A percentile compares a stretch with the other conserved stretches of the same genome.
phyloP scores from a whole-genome alignment of 2,797 vertebrate species.

The Argentina silus region DNA sequence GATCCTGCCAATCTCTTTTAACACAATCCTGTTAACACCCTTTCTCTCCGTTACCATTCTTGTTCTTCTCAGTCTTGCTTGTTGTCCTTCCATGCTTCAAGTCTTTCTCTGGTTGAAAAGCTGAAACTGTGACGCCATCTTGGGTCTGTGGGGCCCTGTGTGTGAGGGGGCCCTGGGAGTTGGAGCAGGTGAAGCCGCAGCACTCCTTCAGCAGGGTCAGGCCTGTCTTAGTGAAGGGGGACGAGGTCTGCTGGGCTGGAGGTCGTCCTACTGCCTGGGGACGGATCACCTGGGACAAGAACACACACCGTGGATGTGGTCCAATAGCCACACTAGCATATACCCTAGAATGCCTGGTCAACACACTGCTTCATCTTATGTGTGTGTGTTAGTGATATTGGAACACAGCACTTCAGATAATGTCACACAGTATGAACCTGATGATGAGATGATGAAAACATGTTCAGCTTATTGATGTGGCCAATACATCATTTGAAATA shows the following conservation, averaged over 20 bases:
- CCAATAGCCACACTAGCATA: too few relatives aligned
- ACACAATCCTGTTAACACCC: constrained; percentile 4
- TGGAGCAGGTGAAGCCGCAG: constrained; percentile 88
- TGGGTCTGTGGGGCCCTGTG: constrained; percentile 20
- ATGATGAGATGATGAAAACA: too few relatives aligned
- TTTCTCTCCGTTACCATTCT: constrained; percentile 7
- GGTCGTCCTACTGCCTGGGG: constrained; percentile 67
- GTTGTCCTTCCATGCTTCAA: constrained; percentile 26
- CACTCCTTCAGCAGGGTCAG: constrained; percentile 88
- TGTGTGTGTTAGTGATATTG: background rate
- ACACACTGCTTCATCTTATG: too few relatives aligned
- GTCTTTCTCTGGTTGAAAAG: constrained; percentile 40
- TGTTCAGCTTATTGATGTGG: too few relatives aligned
- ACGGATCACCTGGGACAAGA: constrained; percentile 33
- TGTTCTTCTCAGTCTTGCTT: background rate
- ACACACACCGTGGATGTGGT: background rate
- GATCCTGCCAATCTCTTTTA: background rate
- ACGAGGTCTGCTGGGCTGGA: constrained; percentile 77
- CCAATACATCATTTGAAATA: too few relatives aligned
- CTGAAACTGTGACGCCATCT: constrained; percentile 37
- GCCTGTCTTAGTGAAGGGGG: constrained; percentile 82
- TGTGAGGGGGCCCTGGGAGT: background rate
- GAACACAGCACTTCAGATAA: background rate
- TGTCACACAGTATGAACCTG: background rate
- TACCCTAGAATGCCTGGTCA: too few relatives aligned